Conservation (phyloP, 2,113 vertebrate species). For the Atlantisia rogersi region DNA sequence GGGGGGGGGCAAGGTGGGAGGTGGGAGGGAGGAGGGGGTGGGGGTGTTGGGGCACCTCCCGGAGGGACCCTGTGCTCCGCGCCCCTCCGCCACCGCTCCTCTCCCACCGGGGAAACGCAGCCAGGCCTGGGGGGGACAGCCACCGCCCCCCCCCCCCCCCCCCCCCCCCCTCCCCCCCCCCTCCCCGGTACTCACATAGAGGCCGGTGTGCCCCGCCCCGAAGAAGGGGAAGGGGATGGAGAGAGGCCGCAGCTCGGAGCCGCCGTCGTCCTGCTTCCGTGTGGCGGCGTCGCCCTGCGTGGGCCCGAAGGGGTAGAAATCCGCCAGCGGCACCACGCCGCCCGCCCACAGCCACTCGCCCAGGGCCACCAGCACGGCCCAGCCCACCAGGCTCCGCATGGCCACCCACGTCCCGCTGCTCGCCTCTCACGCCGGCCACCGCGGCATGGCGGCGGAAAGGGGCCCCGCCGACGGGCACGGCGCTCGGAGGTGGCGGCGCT, state of each 20-base stretch:
- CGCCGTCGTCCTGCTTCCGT: constrained; percentile 92
- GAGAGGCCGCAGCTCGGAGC: constrained; percentile 90
- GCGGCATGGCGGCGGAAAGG: neutral
- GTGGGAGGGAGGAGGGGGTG: no score
- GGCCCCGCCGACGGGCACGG: neutral
- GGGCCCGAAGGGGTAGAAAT: constrained; percentile 92
- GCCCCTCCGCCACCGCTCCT: neutral
- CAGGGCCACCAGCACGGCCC: constrained; percentile 68
- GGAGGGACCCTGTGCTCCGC: neutral
- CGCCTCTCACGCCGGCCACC: constrained; percentile 13
- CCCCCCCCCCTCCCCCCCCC: no score
- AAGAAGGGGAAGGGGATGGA: constrained; percentile 93
- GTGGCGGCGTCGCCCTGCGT: constrained; percentile 81
- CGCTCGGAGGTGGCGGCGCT: neutral
- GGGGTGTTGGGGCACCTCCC: neutral
- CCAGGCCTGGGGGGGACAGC: neutral
- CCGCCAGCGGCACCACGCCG: constrained; percentile 83
- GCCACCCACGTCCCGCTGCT: neutral
- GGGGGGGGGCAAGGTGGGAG: neutral
- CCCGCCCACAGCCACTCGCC: constrained; percentile 60
- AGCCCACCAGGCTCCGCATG: constrained; percentile 65
- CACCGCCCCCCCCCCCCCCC: no score
- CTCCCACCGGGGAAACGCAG: no score
- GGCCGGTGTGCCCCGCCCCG: constrained; percentile 89
- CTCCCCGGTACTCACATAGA: constrained; percentile 88